Percentiles rank a stretch among this genome's conserved stretches.
Conservation (phyloP, 2,888 invertebrate species). For the Hetaerina titia region DNA sequence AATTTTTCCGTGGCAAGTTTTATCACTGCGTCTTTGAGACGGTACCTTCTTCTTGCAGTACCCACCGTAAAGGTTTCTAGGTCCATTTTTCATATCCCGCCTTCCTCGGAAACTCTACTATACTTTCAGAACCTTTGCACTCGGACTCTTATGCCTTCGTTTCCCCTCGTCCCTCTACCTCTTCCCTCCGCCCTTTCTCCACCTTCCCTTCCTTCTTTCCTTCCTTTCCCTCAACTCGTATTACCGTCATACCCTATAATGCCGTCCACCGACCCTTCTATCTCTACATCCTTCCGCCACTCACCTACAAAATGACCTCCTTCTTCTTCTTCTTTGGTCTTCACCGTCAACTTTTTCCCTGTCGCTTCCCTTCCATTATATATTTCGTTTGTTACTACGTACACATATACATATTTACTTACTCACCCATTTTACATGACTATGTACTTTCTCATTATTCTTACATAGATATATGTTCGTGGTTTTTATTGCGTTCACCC, state of each 20-base stretch:
- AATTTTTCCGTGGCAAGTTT: not conserved
- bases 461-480: not conserved
- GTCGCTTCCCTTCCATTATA: not conserved
- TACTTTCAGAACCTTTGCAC: not conserved
- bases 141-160: not conserved
- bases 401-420: not conserved
- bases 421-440: not conserved
- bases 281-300: constrained; percentile 28
- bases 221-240: not conserved
- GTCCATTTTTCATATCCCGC: not conserved
- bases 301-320: constrained; percentile 25
- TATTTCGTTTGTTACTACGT: not conserved
- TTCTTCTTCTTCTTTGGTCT: too few species aligned
- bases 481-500: constrained; percentile 14
- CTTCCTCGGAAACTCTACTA: not conserved
- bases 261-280: not conserved
- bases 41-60: not conserved
- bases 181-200: too few species aligned
- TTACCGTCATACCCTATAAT: not conserved
- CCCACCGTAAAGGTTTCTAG: not conserved
- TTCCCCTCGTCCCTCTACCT: not conserved
- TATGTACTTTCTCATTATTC: not conserved
- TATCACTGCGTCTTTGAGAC: not conserved
- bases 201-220: not conserved
- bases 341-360: not conserved